Conservation (phyloP, 2,888 invertebrate genomes). For the Steromphala cineraria region DNA sequence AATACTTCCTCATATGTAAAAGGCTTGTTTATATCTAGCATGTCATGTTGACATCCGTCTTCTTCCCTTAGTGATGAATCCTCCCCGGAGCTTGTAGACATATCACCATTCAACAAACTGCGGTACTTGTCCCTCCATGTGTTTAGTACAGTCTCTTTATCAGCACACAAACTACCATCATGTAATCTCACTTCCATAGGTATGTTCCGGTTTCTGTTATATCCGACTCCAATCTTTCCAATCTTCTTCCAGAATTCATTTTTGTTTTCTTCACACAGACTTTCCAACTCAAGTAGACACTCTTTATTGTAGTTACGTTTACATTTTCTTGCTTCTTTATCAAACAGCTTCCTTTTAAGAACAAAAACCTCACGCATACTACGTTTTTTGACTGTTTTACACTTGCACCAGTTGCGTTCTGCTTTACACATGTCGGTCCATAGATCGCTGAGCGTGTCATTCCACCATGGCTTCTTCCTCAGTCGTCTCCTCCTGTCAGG, state of each 20-base stretch:
- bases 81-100: neutral
- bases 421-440: neutral
- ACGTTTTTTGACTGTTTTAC: neutral
- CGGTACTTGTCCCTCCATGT: neutral
- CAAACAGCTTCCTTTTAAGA: neutral
- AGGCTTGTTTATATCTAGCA: no score
- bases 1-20: no score
- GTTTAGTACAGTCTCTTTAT: neutral
- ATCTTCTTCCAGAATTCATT: no score
- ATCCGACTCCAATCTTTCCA: no score
- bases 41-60: no score
- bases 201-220: neutral
- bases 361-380: neutral
- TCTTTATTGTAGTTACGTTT: neutral
- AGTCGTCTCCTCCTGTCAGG: neutral
- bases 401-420: neutral
- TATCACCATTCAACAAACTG: neutral
- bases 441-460: neutral
- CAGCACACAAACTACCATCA: neutral
- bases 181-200: neutral
- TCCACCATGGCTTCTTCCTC: neutral
- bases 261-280: neutral
- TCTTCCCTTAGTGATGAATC: neutral
- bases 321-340: neutral
- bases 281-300: neutral